Evolutionary conservation across 2,888 invertebrate species (phyloP), one percentile per base, ranked within the genome.

Genomic region (Cactoblastis cactorum): DNA sequence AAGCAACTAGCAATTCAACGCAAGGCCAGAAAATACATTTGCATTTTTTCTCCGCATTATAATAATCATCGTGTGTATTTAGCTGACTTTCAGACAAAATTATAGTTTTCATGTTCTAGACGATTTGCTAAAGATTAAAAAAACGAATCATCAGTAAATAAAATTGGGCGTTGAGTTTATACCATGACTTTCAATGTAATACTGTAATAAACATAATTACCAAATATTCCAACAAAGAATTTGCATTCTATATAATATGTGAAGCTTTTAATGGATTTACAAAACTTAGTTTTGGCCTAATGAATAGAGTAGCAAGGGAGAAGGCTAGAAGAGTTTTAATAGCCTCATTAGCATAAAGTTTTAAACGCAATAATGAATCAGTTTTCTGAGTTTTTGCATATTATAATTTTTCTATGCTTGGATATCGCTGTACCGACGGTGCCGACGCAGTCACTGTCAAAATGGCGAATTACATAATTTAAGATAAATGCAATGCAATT

Each of bases 11-110:
- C 77, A 77, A 81, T 84, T 75, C 78, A 74, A 80, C 70, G 72
- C 85, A 83, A 87, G 86, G 86, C 78, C 79, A 66, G 71, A 28
- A 77, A 80, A 76, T 74, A 75, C 74, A 75, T 80, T 77, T 75
- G 69, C 73, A 66, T 76, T 69, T 75, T 79, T 76, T 72, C 64
- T 58, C 60, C 67, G 65, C 69, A 73, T 72, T 70, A 60, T 71
- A 69, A 64, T 66, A 68, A 73, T 70, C 71, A 67, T 57, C 58
- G 59, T 55, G 59, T 61, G 60, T 61, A 61, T 35, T 28, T 45
- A 43, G 33, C 18, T 45, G 35, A 15, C 35, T 43, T 38, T 52
- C 19, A 32, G 12, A 19, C 49, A 18, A 41, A 49, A 38, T 32
- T 19, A 33, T 11, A 39, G 12, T n/a, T 22, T 6, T 11, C 11